Percentiles rank a stretch among this genome's conserved stretches.
Conservation (phyloP, 2,797 vertebrate genomes). For the Monodelphis domestica region DNA sequence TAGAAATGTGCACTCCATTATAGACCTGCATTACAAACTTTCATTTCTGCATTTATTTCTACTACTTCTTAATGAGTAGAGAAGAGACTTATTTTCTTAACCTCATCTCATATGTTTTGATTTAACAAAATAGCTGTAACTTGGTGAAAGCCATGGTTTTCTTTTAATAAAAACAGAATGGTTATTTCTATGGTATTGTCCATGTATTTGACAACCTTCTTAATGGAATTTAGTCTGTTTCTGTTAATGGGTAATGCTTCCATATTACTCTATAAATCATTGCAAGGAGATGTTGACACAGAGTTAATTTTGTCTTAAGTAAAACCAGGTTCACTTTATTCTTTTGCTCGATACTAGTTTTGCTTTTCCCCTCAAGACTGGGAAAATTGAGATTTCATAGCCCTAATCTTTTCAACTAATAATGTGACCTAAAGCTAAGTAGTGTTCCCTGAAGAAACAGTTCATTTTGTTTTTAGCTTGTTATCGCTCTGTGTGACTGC, state of each 20-base stretch:
- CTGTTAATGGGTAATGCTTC: constrained; percentile 33
- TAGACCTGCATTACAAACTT: neutral
- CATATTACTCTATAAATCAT: constrained; percentile 79
- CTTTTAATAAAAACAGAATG: constrained; percentile 52
- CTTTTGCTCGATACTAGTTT: constrained; percentile 75
- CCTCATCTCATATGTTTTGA: neutral
- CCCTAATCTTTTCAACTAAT: constrained; percentile 74
- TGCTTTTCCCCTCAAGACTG: constrained; percentile 64
- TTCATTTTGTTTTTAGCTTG: constrained; percentile 49
- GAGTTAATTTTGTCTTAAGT: constrained; percentile 71
- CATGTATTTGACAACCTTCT: neutral
- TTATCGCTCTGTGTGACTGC: neutral
- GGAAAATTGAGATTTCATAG: constrained; percentile 77
- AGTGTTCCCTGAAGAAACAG: constrained; percentile 60
- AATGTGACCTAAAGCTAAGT: constrained; percentile 67
- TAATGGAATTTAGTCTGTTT: constrained; percentile 25
- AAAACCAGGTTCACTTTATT: constrained; percentile 73
- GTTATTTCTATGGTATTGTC: constrained; percentile 57
- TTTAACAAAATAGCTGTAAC: constrained; percentile 52
- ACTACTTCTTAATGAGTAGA: neutral
- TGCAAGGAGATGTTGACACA: constrained; percentile 62
- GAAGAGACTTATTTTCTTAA: neutral
- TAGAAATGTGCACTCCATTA: neutral
- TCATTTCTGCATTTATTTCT: neutral
- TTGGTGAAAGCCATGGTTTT: constrained; percentile 43